phyloP scores from a whole-genome alignment of 64 coral and sea anemone species.

The Platygyra sinensis region DNA sequence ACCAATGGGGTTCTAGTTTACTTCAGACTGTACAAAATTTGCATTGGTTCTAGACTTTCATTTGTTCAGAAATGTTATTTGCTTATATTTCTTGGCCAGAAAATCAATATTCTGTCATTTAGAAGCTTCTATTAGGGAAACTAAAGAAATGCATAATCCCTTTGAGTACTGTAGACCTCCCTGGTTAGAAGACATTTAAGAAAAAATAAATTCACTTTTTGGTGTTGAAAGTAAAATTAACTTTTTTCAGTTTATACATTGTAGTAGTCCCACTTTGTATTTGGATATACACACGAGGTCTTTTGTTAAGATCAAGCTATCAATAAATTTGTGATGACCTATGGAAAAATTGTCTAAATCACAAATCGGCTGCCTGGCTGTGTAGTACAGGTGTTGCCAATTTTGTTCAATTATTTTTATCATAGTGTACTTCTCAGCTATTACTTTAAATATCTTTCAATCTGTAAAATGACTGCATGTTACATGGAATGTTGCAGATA shows the following conservation, averaged over 20 bases:
- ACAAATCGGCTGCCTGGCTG: background rate
- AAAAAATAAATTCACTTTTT: background rate
- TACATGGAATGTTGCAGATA: background rate
- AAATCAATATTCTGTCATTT: conserved; percentile 28
- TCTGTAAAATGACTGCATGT: background rate
- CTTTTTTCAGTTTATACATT: background rate
- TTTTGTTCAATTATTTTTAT: conserved; percentile 38
- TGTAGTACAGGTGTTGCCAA: background rate
- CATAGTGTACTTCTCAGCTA: background rate
- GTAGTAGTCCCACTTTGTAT: background rate
- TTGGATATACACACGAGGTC: background rate
- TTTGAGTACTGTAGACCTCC: background rate
- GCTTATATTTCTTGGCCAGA: background rate
- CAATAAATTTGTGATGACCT: conserved; percentile 11
- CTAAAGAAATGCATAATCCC: background rate
- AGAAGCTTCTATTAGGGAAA: background rate
- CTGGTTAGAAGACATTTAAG: background rate
- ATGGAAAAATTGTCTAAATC: background rate
- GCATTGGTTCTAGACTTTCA: conserved; percentile 45
- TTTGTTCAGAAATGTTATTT: conserved; percentile 10
- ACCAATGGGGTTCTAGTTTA: conserved; percentile 8
- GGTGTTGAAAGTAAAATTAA: background rate
- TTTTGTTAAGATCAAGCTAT: background rate
- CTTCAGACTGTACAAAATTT: conserved; percentile 27
- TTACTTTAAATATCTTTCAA: conserved; percentile 5